phyloP scores from a whole-genome alignment of 2,888 invertebrate genomes.

The Cabera pusaria region DNA sequence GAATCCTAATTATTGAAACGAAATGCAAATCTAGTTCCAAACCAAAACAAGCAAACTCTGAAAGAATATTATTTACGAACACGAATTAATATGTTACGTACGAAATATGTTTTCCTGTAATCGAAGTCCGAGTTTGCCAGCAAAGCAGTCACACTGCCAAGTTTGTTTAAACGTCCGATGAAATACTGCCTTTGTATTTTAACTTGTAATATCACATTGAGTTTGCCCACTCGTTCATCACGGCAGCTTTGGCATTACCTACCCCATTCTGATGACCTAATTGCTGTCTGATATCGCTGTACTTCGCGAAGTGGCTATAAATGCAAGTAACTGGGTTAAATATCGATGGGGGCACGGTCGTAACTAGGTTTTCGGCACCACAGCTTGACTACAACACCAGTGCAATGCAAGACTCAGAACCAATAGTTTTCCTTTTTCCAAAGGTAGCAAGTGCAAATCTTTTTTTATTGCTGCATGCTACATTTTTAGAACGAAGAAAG shows the following conservation, averaged over 20 bases:
- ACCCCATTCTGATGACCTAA: conserved; percentile 74
- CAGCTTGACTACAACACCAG: too few relatives aligned
- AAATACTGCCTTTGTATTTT: conserved; percentile 32
- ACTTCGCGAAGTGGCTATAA: conserved; percentile 71
- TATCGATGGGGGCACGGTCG: conserved; percentile 67
- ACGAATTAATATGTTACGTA: conserved; percentile 20
- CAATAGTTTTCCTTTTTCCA: too few relatives aligned
- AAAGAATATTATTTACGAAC: conserved; percentile 16
- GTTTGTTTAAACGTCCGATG: conserved; percentile 30
- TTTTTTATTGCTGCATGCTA: too few relatives aligned
- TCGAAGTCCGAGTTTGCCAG: conserved; percentile 30
- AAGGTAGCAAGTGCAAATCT: too few relatives aligned
- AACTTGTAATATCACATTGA: conserved; percentile 45
- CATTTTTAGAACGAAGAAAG: too few relatives aligned
- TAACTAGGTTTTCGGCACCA: too few relatives aligned
- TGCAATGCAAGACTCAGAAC: too few relatives aligned
- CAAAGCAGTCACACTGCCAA: conserved; percentile 34
- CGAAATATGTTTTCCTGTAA: conserved; percentile 28
- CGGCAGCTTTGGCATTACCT: conserved; percentile 58
- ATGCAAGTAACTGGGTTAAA: conserved; percentile 77
- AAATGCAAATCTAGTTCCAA: background rate
- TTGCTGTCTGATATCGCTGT: conserved; percentile 69
- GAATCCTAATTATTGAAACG: too few relatives aligned
- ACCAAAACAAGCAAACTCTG: conserved; percentile 12
- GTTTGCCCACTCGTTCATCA: conserved; percentile 52